These are phyloP conservation scores for Ammodytes marinus DNA, from an alignment of 2,113 vertebrate species.

Conservation along the genomic window DNA sequence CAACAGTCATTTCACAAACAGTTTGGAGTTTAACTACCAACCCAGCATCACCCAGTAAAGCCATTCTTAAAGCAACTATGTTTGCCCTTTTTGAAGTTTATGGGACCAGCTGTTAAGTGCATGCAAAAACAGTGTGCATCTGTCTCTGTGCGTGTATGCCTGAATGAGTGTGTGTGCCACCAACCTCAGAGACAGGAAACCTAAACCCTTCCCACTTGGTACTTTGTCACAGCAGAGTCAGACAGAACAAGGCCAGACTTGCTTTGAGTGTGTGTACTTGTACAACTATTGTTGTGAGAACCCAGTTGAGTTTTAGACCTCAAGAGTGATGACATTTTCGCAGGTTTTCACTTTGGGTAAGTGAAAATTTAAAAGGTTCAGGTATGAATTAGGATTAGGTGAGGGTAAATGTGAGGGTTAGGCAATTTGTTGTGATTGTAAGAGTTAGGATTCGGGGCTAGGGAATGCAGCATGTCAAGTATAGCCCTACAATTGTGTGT, in stretches of 20 bases:
- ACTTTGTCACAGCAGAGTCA: conserved; percentile 54
- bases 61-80: conserved; percentile 19
- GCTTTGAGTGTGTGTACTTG: neutral
- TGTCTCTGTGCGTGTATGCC: conserved; percentile 54
- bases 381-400: no score
- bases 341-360: no score
- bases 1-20: conserved; percentile 55
- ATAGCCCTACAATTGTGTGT: neutral
- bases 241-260: conserved; percentile 48
- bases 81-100: conserved; percentile 59
- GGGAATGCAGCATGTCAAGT: no score
- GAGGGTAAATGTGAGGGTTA: no score
- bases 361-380: no score
- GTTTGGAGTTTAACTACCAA: conserved; percentile 68
- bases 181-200: conserved; percentile 68
- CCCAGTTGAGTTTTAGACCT: no score
- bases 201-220: conserved; percentile 50
- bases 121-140: conserved; percentile 72
- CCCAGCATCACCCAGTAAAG: conserved; percentile 27
- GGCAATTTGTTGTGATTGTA: no score
- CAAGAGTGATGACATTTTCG: no score
- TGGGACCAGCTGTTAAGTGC: conserved; percentile 70
- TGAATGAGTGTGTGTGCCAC: conserved; percentile 34
- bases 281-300: no score
- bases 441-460: no score